These are phyloP conservation scores for Phalacrocorax pelagicus DNA, from an alignment of 2,113 vertebrate species.

Conservation along the genomic window DNA sequence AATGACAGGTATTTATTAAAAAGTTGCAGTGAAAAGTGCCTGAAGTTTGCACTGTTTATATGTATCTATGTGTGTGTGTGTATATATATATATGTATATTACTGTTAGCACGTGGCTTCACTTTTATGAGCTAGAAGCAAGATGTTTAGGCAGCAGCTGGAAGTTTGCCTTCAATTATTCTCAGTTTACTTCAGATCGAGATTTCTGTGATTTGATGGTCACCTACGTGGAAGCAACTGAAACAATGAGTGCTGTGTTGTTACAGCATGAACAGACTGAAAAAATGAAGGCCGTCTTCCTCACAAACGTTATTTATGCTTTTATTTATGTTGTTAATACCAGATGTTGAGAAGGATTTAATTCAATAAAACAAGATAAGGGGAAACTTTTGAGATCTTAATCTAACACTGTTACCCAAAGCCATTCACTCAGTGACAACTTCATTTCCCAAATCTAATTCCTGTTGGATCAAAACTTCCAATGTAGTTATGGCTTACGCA, in stretches of 20 bases:
- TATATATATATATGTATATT: not conserved
- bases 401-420: not conserved
- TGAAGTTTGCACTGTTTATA: not conserved
- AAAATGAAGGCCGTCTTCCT: not conserved
- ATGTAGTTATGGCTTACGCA: not conserved
- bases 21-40: not conserved
- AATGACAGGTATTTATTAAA: not conserved
- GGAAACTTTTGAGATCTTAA: not conserved
- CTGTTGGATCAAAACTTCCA: not conserved
- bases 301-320: not conserved
- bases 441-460: not conserved
- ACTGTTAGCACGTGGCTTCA: not conserved
- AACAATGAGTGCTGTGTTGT: not conserved
- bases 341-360: not conserved
- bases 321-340: not conserved
- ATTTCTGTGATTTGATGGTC: not conserved
- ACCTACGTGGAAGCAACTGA: not conserved
- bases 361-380: not conserved
- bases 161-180: not conserved
- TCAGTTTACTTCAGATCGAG: not conserved
- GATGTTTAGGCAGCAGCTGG: not conserved
- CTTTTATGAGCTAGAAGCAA: not conserved
- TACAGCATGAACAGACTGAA: not conserved
- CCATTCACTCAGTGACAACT: not conserved
- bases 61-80: not conserved